phyloP scores from a whole-genome alignment of 2,888 invertebrate genomes.

The Heliconius cydno region DNA sequence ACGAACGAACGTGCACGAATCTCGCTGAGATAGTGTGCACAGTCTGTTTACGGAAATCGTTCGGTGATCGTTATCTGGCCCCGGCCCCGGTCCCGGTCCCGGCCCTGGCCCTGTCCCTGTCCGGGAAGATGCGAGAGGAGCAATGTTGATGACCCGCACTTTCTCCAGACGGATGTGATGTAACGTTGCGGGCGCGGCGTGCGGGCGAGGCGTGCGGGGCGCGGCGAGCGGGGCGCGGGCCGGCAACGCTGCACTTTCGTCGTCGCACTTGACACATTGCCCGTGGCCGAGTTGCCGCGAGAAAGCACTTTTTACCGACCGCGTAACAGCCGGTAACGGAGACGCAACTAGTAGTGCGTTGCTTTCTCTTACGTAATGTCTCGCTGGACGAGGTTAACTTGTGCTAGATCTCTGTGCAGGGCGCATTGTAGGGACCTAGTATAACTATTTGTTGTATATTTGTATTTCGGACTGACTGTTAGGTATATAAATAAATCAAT shows the following conservation, averaged over 20 bases:
- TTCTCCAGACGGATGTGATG: conserved; percentile 80
- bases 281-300: conserved; percentile 82
- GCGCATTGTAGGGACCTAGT: conserved; percentile 3
- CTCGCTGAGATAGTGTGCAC: conserved; percentile 47
- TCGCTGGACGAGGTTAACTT: conserved; percentile 55
- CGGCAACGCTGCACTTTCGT: conserved; percentile 79
- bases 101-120: not conserved
- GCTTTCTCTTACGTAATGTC: conserved; percentile 80
- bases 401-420: conserved; percentile 2
- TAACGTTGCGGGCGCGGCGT: conserved; percentile 62
- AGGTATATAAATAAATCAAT: not conserved
- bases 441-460: conserved; percentile 3
- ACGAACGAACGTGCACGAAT: conserved; percentile 60
- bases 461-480: no score
- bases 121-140: conserved; percentile 48
- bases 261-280: conserved; percentile 83
- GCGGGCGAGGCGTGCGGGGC: conserved; percentile 49
- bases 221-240: conserved; percentile 50
- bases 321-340: conserved; percentile 74
- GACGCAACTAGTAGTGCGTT: conserved; percentile 75
- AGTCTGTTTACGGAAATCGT: conserved; percentile 54
- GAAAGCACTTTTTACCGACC: conserved; percentile 81
- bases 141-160: conserved; percentile 75
- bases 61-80: conserved; percentile 13
- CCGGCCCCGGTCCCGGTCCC: not conserved